Evolutionary conservation across 2,888 invertebrate species (phyloP).

Genomic region (Oligia latruncula): DNA sequence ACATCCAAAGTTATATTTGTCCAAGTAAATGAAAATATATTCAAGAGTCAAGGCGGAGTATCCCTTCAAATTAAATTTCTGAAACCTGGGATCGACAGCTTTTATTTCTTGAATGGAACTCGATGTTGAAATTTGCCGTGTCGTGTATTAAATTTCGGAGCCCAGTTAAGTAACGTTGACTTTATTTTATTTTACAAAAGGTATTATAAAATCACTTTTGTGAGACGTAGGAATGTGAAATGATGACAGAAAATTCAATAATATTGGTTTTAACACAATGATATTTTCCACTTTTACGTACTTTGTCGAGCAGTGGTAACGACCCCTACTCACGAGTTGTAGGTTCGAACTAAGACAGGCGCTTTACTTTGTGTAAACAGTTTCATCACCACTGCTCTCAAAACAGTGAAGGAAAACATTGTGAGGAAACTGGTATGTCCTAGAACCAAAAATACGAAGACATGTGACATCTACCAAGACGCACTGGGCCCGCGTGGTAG

Average conservation of each 20-base stretch:
- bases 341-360: too few species aligned
- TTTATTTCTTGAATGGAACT: slow-evolving; percentile 57
- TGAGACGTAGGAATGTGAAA: neutral
- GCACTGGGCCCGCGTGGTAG: neutral
- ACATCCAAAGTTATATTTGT: slow-evolving; percentile 61
- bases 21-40: slow-evolving; percentile 64
- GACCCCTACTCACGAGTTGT: too few species aligned
- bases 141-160: slow-evolving; percentile 58
- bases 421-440: neutral
- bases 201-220: neutral
- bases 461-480: neutral
- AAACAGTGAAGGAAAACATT: too few species aligned
- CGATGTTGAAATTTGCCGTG: slow-evolving; percentile 54
- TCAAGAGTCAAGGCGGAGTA: slow-evolving; percentile 48
- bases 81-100: slow-evolving; percentile 53
- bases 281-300: neutral
- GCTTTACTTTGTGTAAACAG: too few species aligned
- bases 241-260: neutral
- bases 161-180: slow-evolving; percentile 38
- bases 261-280: neutral
- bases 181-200: slow-evolving; percentile 47
- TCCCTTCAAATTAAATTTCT: slow-evolving; percentile 64
- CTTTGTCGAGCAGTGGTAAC: too few species aligned
- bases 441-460: neutral
- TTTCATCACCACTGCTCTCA: too few species aligned